Percentiles rank a stretch among this genome's conserved stretches.
Evolutionary conservation across 2,797 vertebrate species (phyloP).

Genomic region (Eulemur mongoz): DNA sequence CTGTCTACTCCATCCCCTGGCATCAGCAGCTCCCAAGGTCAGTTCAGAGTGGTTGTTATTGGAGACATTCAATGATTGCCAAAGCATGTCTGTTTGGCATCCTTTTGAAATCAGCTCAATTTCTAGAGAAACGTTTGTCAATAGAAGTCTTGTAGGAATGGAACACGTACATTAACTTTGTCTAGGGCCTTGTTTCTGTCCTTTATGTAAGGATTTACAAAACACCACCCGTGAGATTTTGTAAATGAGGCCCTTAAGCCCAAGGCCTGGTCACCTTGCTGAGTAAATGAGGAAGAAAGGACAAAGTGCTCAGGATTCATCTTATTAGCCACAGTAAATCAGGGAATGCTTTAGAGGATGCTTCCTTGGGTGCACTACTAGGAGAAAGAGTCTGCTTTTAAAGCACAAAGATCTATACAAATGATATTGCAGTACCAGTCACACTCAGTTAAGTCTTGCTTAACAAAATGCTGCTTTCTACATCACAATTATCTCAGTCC

Average conservation of each 20-base stretch:
- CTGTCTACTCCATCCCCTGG: neutral
- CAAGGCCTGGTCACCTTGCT: constrained; percentile 19
- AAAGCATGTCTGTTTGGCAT: neutral
- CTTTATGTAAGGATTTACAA: neutral
- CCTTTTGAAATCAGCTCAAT: constrained; percentile 23
- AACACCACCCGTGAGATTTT: neutral
- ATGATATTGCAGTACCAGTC: neutral
- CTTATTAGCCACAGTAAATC: neutral
- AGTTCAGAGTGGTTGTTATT: neutral
- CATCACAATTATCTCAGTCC: neutral
- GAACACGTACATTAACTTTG: neutral
- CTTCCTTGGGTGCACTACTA: neutral
- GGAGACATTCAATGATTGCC: neutral
- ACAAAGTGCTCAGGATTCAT: neutral
- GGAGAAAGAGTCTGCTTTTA: neutral
- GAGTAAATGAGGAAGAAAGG: constrained; percentile 47
- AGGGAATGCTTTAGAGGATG: neutral
- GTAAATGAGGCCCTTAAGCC: neutral
- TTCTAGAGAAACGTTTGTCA: constrained; percentile 50
- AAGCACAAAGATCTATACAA: neutral
- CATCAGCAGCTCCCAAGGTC: neutral
- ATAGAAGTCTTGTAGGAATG: neutral
- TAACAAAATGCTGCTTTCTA: neutral
- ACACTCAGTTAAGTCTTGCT: neutral
- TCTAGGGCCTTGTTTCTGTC: neutral